phyloP scores from a whole-genome alignment of 1,140 invertebrate genomes.

The Coelopa frigida region DNA sequence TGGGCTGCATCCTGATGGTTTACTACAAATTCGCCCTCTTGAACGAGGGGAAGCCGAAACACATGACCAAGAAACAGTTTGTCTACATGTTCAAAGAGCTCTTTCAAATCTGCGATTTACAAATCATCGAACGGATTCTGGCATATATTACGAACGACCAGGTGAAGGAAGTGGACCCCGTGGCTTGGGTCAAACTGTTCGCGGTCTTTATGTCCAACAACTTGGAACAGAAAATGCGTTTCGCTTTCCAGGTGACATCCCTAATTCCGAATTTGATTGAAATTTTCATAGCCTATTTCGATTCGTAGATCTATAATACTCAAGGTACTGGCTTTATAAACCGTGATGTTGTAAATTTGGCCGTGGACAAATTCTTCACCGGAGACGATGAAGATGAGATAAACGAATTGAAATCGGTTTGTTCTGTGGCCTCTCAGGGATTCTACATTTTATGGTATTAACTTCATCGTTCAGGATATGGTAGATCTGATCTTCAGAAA shows the following conservation, averaged over 20 bases:
- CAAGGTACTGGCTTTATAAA: constrained; percentile 20
- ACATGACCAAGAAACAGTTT: constrained; percentile 35
- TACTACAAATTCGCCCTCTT: constrained; percentile 36
- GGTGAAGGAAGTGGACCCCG: constrained; percentile 21
- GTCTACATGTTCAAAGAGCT: constrained; percentile 29
- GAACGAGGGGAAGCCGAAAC: constrained; percentile 24
- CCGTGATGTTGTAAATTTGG: constrained; percentile 28
- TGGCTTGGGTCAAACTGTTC: constrained; percentile 33
- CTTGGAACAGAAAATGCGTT: constrained; percentile 24
- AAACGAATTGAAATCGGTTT: constrained; percentile 31
- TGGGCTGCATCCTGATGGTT: constrained; percentile 30
- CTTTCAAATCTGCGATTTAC: constrained; percentile 29
- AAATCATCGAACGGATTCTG: constrained; percentile 33
- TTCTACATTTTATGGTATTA: no score
- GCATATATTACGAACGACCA: constrained; percentile 28
- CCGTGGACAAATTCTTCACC: constrained; percentile 31
- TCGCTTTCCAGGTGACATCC: constrained; percentile 25
- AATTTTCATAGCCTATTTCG: no score
- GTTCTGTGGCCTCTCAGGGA: background rate
- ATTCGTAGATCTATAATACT: constrained; percentile 30
- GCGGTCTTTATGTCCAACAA: constrained; percentile 26
- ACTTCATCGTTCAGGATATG: constrained; percentile 58
- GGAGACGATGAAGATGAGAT: constrained; percentile 38
- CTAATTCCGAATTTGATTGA: no score
- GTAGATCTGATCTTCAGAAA: constrained; percentile 71